Conservation (phyloP, 2,888 invertebrate genomes). For the Carterocephalus palaemon region DNA sequence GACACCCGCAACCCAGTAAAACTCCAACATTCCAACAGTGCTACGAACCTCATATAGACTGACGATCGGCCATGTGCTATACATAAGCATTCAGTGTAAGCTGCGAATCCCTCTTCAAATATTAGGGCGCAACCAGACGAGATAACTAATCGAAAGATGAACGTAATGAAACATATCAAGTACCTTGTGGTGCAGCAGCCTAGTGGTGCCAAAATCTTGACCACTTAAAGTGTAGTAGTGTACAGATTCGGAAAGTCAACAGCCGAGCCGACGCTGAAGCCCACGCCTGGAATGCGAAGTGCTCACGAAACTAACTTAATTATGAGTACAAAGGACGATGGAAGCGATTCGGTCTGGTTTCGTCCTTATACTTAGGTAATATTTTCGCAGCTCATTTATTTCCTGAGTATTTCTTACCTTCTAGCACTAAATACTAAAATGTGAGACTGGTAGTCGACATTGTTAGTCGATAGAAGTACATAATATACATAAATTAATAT, state of each 20-base stretch:
- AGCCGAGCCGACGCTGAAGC: constrained; percentile 34
- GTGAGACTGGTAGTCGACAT: constrained; percentile 79
- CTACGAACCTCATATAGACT: constrained; percentile 52
- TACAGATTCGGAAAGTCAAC: constrained; percentile 56
- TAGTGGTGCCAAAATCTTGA: constrained; percentile 60
- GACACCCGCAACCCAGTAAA: constrained; percentile 44
- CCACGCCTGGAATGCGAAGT: constrained; percentile 33
- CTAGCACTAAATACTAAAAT: constrained; percentile 77
- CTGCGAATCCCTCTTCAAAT: constrained; percentile 57
- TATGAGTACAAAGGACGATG: constrained; percentile 35
- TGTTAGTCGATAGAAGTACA: constrained; percentile 72
- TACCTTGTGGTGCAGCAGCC: constrained; percentile 73
- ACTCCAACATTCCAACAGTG: constrained; percentile 55
- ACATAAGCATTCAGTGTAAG: constrained; percentile 58
- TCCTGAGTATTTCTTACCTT: constrained; percentile 69
- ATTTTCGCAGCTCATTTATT: constrained; percentile 67
- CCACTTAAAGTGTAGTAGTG: constrained; percentile 74
- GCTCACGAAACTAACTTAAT: constrained; percentile 23
- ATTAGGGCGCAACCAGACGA: constrained; percentile 72
- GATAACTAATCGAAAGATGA: constrained; percentile 58
- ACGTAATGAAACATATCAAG: constrained; percentile 77
- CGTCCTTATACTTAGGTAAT: constrained; percentile 56
- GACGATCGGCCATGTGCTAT: constrained; percentile 53
- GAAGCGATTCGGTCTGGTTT: constrained; percentile 65
- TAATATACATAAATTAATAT: constrained; percentile 65